Conservation (phyloP, 2,113 vertebrate genomes). For the Acinonyx jubatus region DNA sequence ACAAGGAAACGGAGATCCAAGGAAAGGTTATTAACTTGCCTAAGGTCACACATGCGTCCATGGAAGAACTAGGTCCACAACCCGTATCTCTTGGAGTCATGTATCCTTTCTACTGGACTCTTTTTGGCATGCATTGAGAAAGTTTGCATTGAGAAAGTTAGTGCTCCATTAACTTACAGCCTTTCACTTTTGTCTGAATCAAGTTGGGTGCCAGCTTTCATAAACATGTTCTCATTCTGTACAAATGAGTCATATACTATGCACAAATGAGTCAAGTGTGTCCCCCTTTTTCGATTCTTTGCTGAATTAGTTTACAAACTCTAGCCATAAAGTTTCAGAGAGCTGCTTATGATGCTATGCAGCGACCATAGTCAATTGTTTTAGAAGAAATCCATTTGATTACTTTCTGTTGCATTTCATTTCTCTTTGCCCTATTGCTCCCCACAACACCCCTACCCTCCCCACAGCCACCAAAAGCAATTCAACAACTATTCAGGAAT, state of each 20-base stretch:
- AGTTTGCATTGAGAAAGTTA: not conserved
- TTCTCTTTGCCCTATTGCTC: not conserved
- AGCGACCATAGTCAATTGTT: not conserved
- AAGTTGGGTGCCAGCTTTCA: not conserved
- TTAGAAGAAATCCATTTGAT: not conserved
- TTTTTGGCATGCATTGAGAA: not conserved
- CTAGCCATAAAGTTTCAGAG: conserved; percentile 17
- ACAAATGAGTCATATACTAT: conserved; percentile 40
- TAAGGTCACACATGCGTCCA: not conserved
- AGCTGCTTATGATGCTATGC: not conserved
- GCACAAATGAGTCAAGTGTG: conserved; percentile 1
- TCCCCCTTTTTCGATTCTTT: conserved; percentile 12
- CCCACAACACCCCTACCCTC: not conserved
- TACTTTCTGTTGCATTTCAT: not conserved
- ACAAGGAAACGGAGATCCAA: not conserved
- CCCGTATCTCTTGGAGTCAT: not conserved
- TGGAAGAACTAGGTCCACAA: not conserved
- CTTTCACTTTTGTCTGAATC: conserved; percentile 40
- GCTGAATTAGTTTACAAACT: conserved; percentile 51
- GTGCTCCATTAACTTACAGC: not conserved
- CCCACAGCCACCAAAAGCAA: not conserved
- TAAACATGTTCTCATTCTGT: conserved; percentile 53
- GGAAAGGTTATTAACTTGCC: not conserved
- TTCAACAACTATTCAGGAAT: not conserved
- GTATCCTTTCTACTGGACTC: not conserved